Percentiles rank a stretch among this genome's conserved stretches.
These are phyloP conservation scores for Venustaconcha ellipsiformis DNA, from an alignment of 1,140 invertebrate species.

Conservation along the genomic window DNA sequence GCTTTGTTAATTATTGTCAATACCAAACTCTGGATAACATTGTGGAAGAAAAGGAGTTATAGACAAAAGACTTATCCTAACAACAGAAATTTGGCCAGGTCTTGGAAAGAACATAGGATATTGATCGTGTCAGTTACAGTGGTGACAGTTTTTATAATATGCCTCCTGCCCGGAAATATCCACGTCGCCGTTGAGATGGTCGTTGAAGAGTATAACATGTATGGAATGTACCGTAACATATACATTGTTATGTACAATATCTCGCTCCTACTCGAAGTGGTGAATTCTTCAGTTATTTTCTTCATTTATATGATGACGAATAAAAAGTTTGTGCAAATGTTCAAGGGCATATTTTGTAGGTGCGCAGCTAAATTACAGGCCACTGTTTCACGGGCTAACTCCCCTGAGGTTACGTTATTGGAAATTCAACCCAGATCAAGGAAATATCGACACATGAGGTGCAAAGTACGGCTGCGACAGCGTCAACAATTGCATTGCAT, in stretches of 20 bases:
- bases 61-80: conserved; percentile 8
- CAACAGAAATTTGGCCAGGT: not conserved
- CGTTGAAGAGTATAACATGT: conserved; percentile 5
- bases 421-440: too few species aligned
- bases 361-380: not conserved
- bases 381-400: too few species aligned
- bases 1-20: conserved; percentile 18
- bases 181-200: not conserved
- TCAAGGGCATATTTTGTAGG: not conserved
- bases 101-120: conserved; percentile 11
- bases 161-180: conserved; percentile 23
- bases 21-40: conserved; percentile 2
- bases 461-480: too few species aligned
- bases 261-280: conserved; percentile 8
- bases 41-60: conserved; percentile 14
- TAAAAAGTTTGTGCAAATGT: conserved; percentile 13
- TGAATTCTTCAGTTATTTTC: conserved; percentile 30
- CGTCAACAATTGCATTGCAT: too few species aligned
- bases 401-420: too few species aligned
- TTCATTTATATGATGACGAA: conserved; percentile 32
- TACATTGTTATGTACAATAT: conserved; percentile 20
- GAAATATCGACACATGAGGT: too few species aligned
- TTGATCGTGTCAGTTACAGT: conserved; percentile 22
- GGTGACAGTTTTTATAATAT: conserved; percentile 21
- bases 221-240: conserved; percentile 16